Evolutionary conservation across 2,797 vertebrate species (phyloP).

Genomic region (Xenops minutus): DNA sequence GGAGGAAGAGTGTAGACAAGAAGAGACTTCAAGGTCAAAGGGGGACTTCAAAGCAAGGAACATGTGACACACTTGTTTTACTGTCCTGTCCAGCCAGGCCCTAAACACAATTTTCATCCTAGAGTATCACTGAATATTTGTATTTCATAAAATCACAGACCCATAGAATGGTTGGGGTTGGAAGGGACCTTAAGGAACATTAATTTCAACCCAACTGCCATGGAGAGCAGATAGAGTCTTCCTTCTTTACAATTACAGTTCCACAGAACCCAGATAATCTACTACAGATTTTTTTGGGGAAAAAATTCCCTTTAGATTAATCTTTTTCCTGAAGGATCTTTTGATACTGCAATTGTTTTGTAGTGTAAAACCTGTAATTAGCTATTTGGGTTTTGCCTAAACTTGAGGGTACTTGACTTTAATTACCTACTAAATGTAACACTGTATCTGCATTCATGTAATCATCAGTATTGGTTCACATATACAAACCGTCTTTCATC

Average conservation of each 20-base stretch:
- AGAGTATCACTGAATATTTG: not conserved
- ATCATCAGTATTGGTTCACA: not conserved
- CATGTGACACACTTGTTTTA: not conserved
- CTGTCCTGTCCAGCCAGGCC: not conserved
- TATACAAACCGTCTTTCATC: slow-evolving; percentile 24
- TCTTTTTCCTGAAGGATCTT: not conserved
- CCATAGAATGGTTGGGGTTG: not conserved
- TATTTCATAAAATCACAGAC: not conserved
- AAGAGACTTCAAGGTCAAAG: not conserved
- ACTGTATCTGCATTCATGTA: slow-evolving; percentile 25
- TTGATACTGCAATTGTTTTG: slow-evolving; percentile 35
- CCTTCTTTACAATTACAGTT: not conserved
- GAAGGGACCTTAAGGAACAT: not conserved
- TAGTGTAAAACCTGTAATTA: slow-evolving; percentile 44
- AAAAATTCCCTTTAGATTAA: no score
- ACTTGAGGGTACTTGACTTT: slow-evolving; percentile 45
- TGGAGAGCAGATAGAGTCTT: not conserved
- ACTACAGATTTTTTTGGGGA: not conserved
- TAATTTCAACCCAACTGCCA: not conserved
- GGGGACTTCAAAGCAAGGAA: not conserved
- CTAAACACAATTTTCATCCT: not conserved
- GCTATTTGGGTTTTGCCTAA: slow-evolving; percentile 40
- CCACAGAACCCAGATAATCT: not conserved
- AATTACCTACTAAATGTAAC: slow-evolving; percentile 34
- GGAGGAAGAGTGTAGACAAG: not conserved